A percentile compares a stretch with the other conserved stretches of the same genome.
Evolutionary conservation across 2,888 invertebrate species (phyloP).

Genomic region (Ichneumon xanthorius): DNA sequence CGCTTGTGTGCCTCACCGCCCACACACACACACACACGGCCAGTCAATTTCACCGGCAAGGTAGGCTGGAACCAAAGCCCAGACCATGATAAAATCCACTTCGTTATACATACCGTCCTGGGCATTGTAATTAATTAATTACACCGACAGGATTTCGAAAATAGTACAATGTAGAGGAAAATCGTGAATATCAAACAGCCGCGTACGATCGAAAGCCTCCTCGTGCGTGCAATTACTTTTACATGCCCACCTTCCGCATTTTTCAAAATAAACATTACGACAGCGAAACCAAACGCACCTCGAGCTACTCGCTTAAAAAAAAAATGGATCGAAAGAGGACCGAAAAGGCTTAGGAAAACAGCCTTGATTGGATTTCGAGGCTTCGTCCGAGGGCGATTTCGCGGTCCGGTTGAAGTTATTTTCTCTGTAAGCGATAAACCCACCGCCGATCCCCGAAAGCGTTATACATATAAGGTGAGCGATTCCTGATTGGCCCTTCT

Average conservation of each 20-base stretch:
- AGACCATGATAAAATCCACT: conserved; percentile 37
- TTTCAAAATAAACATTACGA: no score
- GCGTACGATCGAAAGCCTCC: background rate
- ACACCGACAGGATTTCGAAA: conserved; percentile 19
- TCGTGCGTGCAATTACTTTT: background rate
- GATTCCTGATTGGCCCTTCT: background rate
- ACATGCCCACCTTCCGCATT: background rate
- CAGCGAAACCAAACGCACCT: background rate
- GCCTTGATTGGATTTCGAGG: conserved; percentile 20
- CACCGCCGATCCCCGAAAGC: conserved; percentile 4
- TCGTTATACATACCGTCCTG: conserved; percentile 15
- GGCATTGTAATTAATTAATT: conserved; percentile 54
- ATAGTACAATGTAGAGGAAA: background rate
- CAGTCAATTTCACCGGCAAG: conserved; percentile 21
- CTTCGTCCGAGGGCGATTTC: conserved; percentile 2
- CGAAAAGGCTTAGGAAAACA: background rate
- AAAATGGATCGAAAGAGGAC: background rate
- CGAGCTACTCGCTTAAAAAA: background rate
- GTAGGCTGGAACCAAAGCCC: conserved; percentile 25
- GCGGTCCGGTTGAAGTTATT: conserved; percentile 19
- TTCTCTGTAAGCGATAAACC: conserved; percentile 20
- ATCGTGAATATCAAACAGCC: conserved; percentile 1
- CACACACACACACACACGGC: conserved; percentile 11
- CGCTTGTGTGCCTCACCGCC: conserved; percentile 28
- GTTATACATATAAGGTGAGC: conserved; percentile 3